Conservation (phyloP, 37 sponge, comb jelly and placozoan genomes). For the Dysidea cf. avara region DNA sequence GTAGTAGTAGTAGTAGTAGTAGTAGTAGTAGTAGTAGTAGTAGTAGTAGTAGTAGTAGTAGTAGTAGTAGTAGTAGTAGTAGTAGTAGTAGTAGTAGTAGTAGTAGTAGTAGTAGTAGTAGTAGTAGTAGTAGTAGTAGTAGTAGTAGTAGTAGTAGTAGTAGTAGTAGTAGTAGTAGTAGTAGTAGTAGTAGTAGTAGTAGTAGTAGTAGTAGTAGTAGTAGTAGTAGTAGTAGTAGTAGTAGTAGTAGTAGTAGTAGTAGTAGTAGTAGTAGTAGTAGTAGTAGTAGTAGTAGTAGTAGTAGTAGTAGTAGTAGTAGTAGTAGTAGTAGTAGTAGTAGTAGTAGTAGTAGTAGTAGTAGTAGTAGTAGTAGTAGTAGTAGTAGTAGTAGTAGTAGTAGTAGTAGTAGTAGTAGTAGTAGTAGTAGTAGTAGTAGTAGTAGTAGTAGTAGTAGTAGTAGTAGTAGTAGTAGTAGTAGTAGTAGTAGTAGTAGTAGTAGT, state of each 20-base stretch:
- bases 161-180: conserved; percentile 7
- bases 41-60: no score
- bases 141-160: no score
- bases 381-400: conserved; percentile 7
- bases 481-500: conserved; percentile 7
- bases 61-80: no score
- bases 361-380: conserved; percentile 7
- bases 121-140: no score
- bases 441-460: conserved; percentile 7
- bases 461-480: conserved; percentile 7
- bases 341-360: conserved; percentile 7
- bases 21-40: no score
- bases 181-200: conserved; percentile 7
- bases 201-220: conserved; percentile 7
- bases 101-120: no score
- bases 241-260: conserved; percentile 7
- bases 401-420: conserved; percentile 7
- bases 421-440: conserved; percentile 7
- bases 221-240: conserved; percentile 7
- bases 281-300: no score
- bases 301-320: conserved; percentile 7
- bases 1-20: no score
- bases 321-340: conserved; percentile 7
- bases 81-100: no score
- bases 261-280: conserved; percentile 7